Evolutionary conservation across 2,113 vertebrate genomes (phyloP).

Genomic region (Neodon shergylaensis): DNA sequence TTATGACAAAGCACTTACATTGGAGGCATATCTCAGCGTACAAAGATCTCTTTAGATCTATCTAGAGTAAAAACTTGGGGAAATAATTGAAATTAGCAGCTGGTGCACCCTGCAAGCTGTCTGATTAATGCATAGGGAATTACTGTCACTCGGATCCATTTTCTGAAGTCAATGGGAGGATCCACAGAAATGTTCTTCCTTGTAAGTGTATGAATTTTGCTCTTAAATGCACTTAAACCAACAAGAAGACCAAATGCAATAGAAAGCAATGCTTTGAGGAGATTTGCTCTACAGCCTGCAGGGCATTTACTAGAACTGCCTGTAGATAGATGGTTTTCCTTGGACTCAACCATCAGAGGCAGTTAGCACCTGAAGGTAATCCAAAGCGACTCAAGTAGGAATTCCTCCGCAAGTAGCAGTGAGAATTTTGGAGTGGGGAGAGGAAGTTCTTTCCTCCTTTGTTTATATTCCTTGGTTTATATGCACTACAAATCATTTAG

Average conservation of each 20-base stretch:
- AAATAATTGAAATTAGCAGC: conserved; percentile 80
- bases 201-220: conserved; percentile 42
- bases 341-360: background rate
- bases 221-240: conserved; percentile 33
- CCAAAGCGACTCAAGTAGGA: background rate
- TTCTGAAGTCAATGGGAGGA: conserved; percentile 64
- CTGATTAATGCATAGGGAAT: conserved; percentile 81
- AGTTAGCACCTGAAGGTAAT: background rate
- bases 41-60: background rate
- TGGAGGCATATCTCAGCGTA: conserved; percentile 67
- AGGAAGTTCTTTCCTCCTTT: conserved; percentile 32
- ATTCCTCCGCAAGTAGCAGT: background rate
- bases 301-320: conserved; percentile 18
- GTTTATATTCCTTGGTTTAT: conserved; percentile 22
- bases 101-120: conserved; percentile 73
- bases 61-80: conserved; percentile 67
- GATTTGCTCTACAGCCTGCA: conserved; percentile 48
- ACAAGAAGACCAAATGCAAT: conserved; percentile 47
- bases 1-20: conserved; percentile 59
- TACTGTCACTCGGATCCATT: conserved; percentile 64
- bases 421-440: background rate
- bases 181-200: conserved; percentile 31
- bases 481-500: background rate
- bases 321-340: conserved; percentile 22
- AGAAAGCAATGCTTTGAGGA: background rate